phyloP scores from a whole-genome alignment of 2,888 invertebrate species.

The Diaprepes abbreviatus region DNA sequence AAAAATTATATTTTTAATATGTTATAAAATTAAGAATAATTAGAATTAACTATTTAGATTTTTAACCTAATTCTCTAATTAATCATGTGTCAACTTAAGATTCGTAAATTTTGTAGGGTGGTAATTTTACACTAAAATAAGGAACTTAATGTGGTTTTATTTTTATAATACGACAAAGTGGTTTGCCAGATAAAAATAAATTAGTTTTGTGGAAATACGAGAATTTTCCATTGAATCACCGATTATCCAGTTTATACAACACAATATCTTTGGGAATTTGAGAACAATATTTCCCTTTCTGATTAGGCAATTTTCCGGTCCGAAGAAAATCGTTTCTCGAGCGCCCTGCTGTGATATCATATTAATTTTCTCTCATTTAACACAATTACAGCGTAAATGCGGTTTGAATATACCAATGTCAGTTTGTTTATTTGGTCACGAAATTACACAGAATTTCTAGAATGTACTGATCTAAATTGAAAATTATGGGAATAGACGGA shows the following conservation, averaged over 20 bases:
- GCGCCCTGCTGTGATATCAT: constrained; percentile 3
- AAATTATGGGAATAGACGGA: no score
- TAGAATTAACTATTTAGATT: no score
- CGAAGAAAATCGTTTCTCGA: constrained; percentile 38
- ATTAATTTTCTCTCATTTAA: constrained; percentile 15
- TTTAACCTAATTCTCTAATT: no score
- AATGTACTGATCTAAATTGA: no score
- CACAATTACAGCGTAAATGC: background rate
- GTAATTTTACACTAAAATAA: no score
- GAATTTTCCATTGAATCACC: constrained; percentile 32
- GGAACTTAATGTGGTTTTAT: no score
- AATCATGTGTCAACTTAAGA: no score
- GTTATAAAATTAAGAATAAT: no score
- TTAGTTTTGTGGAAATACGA: constrained; percentile 26
- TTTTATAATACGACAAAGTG: no score
- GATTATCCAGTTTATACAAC: constrained; percentile 18
- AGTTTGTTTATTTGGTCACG: background rate
- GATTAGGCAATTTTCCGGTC: constrained; percentile 46
- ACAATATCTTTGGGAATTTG: constrained; percentile 31
- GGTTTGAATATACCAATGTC: background rate
- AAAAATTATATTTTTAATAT: no score
- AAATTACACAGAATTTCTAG: background rate
- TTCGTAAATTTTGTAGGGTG: no score
- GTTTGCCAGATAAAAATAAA: no score
- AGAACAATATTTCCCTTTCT: constrained; percentile 44